A percentile compares a stretch with the other conserved stretches of the same genome.
These are phyloP conservation scores for Unio pictorum DNA, from an alignment of 2,888 invertebrate species.

Conservation along the genomic window DNA sequence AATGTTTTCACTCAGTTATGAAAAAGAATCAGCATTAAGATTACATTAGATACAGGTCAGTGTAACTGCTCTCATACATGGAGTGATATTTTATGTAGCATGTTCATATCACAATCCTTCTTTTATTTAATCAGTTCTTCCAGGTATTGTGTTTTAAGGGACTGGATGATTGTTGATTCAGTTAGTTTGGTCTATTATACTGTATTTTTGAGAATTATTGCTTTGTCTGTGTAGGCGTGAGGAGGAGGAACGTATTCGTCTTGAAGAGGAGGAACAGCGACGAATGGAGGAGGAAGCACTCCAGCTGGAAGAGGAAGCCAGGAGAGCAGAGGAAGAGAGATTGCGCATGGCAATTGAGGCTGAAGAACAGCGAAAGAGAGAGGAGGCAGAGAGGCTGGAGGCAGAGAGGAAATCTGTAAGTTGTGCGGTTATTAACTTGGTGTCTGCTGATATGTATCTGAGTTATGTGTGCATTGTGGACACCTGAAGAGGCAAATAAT, in stretches of 20 bases:
- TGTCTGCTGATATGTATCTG: no score
- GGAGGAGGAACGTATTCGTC: slow-evolving; percentile 80
- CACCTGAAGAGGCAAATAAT: no score
- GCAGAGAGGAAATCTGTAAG: slow-evolving; percentile 62
- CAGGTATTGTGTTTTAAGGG: no score
- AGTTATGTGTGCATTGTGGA: no score
- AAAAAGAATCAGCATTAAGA: no score
- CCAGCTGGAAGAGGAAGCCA: slow-evolving; percentile 80
- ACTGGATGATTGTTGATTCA: no score
- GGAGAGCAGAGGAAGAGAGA: slow-evolving; percentile 87
- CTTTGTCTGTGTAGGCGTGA: slow-evolving; percentile 75
- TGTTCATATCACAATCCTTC: no score
- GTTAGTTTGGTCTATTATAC: background rate
- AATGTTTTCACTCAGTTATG: no score
- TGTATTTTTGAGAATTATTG: background rate
- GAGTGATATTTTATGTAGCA: no score
- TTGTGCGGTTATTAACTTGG: background rate
- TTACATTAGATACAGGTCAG: no score
- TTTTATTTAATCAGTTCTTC: no score
- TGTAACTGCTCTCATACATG: no score
- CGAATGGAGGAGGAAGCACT: slow-evolving; percentile 85
- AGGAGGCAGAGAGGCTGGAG: slow-evolving; percentile 75
- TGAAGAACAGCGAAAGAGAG: slow-evolving; percentile 79
- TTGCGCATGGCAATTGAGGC: slow-evolving; percentile 86
- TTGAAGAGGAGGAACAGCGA: slow-evolving; percentile 88